Evolutionary conservation across 2,113 vertebrate species (phyloP).

Genomic region (Electrona antarctica): DNA sequence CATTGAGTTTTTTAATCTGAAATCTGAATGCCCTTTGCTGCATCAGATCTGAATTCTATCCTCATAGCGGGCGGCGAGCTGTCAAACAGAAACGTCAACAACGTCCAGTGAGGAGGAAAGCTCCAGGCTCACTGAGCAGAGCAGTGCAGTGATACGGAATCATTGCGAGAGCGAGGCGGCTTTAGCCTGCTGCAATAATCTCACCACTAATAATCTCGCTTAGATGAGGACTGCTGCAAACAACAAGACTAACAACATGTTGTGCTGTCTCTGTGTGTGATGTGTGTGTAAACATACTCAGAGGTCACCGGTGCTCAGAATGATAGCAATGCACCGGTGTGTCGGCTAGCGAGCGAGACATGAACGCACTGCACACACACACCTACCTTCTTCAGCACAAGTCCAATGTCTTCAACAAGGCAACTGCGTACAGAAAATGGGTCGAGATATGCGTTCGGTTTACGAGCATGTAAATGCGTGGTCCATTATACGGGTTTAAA

Average conservation of each 20-base stretch:
- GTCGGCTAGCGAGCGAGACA: constrained; percentile 46
- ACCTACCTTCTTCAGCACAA: constrained; percentile 70
- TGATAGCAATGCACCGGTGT: constrained; percentile 11
- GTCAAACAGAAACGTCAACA: constrained; percentile 61
- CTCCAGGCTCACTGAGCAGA: constrained; percentile 35
- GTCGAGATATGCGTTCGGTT: background rate
- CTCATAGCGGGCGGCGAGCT: constrained; percentile 28
- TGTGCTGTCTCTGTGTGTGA: background rate
- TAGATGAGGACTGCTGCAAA: background rate
- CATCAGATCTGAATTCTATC: background rate
- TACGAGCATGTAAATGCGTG: background rate
- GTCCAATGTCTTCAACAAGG: constrained; percentile 43
- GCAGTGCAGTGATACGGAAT: background rate
- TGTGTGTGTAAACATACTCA: background rate
- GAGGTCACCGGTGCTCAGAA: constrained; percentile 36
- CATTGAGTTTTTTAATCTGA: background rate
- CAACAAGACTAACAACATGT: background rate
- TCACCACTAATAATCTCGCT: background rate
- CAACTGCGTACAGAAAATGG: constrained; percentile 9
- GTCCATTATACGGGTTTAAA: background rate
- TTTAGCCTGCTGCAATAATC: background rate
- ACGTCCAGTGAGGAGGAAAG: constrained; percentile 23
- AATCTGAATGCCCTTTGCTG: background rate
- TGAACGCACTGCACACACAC: constrained; percentile 9
- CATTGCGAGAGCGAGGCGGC: background rate